A percentile compares a stretch with the other conserved stretches of the same genome.
Evolutionary conservation across 2,888 invertebrate species (phyloP).

Genomic region (Alloscopus bannaensis): DNA sequence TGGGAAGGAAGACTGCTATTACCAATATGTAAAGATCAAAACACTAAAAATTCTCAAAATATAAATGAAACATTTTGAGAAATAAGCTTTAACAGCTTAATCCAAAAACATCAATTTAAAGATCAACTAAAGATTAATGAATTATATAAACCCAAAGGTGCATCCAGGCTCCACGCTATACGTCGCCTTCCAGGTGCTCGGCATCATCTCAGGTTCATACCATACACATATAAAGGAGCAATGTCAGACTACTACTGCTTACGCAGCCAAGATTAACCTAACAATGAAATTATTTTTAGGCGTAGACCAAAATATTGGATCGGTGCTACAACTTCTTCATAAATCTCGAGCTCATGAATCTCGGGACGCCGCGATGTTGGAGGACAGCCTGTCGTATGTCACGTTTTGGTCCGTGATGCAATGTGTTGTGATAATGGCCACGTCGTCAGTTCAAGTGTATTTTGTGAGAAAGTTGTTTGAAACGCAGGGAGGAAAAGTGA

Average conservation of each 20-base stretch:
- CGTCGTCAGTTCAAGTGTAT: conserved; percentile 88
- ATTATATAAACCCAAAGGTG: too few relatives aligned
- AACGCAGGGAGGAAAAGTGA: conserved; percentile 74
- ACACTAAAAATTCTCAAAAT: too few relatives aligned
- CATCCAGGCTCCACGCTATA: conserved; percentile 86
- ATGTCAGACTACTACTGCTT: background rate
- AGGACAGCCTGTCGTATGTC: conserved; percentile 91
- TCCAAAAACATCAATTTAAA: too few relatives aligned
- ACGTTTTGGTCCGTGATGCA: conserved; percentile 92
- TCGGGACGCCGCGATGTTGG: conserved; percentile 86
- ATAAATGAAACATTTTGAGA: too few relatives aligned
- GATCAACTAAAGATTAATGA: too few relatives aligned
- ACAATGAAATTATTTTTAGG: conserved; percentile 74
- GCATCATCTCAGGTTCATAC: conserved; percentile 60
- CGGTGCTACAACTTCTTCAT: conserved; percentile 89
- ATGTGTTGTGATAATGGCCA: conserved; percentile 87
- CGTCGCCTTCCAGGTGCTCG: conserved; percentile 81
- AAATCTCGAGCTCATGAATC: conserved; percentile 87
- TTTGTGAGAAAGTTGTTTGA: conserved; percentile 94
- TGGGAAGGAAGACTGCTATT: conserved; percentile 97
- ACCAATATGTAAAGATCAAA: too few relatives aligned
- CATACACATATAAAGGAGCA: background rate
- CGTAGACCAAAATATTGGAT: conserved; percentile 90
- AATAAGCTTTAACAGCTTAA: too few relatives aligned
- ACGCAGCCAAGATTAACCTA: conserved; percentile 12